Base-by-base conservation (phyloP, 1,140 invertebrate species). In the Popillia japonica region DNA sequence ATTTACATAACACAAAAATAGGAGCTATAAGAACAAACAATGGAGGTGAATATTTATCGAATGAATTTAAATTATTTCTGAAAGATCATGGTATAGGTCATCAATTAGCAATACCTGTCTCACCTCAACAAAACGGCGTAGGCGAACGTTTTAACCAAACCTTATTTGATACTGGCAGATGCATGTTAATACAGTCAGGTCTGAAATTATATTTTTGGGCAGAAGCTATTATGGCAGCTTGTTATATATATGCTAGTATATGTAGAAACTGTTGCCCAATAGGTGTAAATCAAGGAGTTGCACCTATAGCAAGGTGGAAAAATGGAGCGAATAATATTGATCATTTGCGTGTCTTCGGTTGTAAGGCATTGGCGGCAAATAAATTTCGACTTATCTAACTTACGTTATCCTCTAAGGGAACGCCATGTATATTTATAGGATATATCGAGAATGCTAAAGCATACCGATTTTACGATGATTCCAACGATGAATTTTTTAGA, bases 11-110 rank as follows among this genome's bases (percentile, higher is more conserved):
- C 20, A 20, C 7, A 68, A 8, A 68, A 68, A 27, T 10, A 34
- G 17, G 9, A 86, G 87, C 55, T 87, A 87, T 81, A 86, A 86
- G 10, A 77, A n/a, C n/a, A n/a, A n/a, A n/a, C n/a, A n/a, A n/a
- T n/a, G n/a, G n/a, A n/a, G n/a, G 40, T 20, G 87, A 77, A 40
- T 77, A 77, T 20, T 6, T 77, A 11, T 86, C 82, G 77, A 80
- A 82, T 27, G 76, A 73, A 0, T n/a, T n/a, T n/a, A n/a, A n/a
- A n/a, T n/a, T n/a, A n/a, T n/a, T n/a, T n/a, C n/a, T n/a, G n/a
- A n/a, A n/a, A n/a, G n/a, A n/a, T n/a, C n/a, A n/a, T n/a, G n/a
- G n/a, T n/a, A n/a, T n/a, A n/a, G n/a, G n/a, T 85, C 79, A 83
- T 81, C 78, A 84, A 64, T 34, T 77, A 14, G 84, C 81, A 6